Evolutionary conservation across 1,140 invertebrate genomes (phyloP).

Genomic region (Mylabris phalerata): DNA sequence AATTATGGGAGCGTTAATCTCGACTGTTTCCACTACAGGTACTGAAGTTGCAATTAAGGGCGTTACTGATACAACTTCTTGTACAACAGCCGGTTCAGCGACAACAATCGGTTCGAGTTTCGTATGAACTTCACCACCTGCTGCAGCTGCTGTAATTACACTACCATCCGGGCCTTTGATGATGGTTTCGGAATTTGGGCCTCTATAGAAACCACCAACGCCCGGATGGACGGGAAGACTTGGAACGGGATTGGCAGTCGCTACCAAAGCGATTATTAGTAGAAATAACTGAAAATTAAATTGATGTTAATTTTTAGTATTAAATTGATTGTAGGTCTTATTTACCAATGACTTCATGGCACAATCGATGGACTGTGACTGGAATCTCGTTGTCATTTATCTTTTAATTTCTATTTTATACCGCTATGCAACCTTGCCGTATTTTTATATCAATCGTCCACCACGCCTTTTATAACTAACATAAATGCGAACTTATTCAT

Average conservation of each 20-base stretch:
- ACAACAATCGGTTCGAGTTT: constrained; percentile 27
- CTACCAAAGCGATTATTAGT: constrained; percentile 19
- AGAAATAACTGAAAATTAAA: constrained; percentile 16
- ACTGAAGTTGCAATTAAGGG: constrained; percentile 11
- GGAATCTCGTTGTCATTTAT: constrained; percentile 30
- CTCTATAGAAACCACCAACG: constrained; percentile 33
- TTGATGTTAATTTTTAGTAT: background rate
- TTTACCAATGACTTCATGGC: constrained; percentile 27
- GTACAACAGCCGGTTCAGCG: constrained; percentile 15
- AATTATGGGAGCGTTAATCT: constrained; percentile 26
- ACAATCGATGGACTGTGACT: constrained; percentile 24
- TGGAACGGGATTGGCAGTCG: background rate
- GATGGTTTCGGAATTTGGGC: constrained; percentile 35
- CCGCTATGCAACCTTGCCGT: constrained; percentile 32
- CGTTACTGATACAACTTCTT: background rate
- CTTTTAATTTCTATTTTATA: constrained; percentile 34
- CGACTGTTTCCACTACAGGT: constrained; percentile 29
- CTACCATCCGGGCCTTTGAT: constrained; percentile 38
- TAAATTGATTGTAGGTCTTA: background rate
- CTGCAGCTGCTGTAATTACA: constrained; percentile 29
- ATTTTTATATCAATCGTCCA: constrained; percentile 23
- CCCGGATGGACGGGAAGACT: constrained; percentile 24
- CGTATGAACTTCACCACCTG: constrained; percentile 25
- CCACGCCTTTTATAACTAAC: constrained; percentile 22
- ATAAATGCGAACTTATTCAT: constrained; percentile 22